phyloP scores from a whole-genome alignment of 2,113 vertebrate species.

The Falco punctatus region DNA sequence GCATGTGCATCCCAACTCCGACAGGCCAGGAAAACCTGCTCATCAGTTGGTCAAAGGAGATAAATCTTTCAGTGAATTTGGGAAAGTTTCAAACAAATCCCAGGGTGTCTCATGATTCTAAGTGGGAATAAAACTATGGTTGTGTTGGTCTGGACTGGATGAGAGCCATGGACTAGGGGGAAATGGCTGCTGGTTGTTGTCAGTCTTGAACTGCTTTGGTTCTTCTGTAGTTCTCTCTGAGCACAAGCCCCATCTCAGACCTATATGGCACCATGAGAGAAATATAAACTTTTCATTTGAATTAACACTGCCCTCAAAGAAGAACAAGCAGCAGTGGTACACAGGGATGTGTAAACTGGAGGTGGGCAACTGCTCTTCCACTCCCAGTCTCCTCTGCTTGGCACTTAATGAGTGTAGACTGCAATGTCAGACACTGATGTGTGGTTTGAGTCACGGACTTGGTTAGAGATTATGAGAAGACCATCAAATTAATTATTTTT shows the following conservation, averaged over 20 bases:
- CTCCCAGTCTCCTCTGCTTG: not conserved
- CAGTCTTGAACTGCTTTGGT: fast-evolving
- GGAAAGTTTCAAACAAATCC: not conserved
- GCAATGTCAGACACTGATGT: fast-evolving
- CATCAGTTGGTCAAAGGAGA: not conserved
- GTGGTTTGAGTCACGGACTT: not conserved
- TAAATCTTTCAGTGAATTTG: not conserved
- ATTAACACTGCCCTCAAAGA: not conserved
- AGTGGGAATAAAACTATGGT: not conserved
- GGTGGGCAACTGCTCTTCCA: not conserved
- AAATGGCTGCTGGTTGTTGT: fast-evolving
- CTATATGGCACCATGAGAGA: fast-evolving
- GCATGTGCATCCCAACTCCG: not conserved
- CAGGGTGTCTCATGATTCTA: fast-evolving
- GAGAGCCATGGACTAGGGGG: not conserved
- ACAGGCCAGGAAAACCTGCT: not conserved
- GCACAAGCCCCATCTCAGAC: not conserved
- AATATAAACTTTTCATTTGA: not conserved
- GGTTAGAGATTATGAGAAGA: not conserved
- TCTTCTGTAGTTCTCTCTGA: not conserved
- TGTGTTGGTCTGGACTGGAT: not conserved
- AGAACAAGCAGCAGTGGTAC: fast-evolving
- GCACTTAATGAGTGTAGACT: fast-evolving
- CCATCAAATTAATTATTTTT: not conserved
- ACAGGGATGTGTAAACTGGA: not conserved